Percentiles rank a stretch among this genome's conserved stretches.
phyloP scores from a whole-genome alignment of 2,888 invertebrate genomes.

The Gerris lacustris region DNA sequence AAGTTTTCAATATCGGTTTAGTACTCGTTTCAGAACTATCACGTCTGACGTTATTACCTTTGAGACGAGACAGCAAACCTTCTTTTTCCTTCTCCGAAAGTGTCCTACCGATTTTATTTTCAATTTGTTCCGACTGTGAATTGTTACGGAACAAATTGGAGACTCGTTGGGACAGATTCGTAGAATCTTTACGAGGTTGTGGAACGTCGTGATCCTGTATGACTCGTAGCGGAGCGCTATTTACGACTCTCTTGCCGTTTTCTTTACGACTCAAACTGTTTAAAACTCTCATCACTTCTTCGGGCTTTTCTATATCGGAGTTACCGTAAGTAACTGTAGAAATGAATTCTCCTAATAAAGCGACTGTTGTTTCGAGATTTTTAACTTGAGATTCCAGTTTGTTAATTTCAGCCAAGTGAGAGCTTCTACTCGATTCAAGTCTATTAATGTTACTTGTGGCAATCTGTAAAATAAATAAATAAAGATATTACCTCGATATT shows the following conservation, averaged over 20 bases:
- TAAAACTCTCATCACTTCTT: constrained; percentile 60
- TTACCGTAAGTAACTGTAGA: constrained; percentile 52
- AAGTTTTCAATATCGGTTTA: constrained; percentile 26
- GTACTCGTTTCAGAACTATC: constrained; percentile 13
- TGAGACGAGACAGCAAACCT: constrained; percentile 21
- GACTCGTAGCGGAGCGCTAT: constrained; percentile 40
- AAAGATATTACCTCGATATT: not conserved
- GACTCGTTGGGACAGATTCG: constrained; percentile 22
- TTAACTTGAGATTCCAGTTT: constrained; percentile 60
- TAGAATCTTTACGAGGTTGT: constrained; percentile 25
- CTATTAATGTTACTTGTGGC: constrained; percentile 47
- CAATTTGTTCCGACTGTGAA: not conserved
- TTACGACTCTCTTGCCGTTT: constrained; percentile 38
- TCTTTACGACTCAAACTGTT: constrained; percentile 43
- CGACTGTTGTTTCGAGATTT: constrained; percentile 59
- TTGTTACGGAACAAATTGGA: constrained; percentile 24
- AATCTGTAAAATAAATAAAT: constrained; percentile 34
- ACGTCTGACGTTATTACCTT: constrained; percentile 13
- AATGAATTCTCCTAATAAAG: constrained; percentile 59
- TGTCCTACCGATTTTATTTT: constrained; percentile 12
- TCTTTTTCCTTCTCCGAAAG: constrained; percentile 22
- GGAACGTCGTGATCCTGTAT: constrained; percentile 41
- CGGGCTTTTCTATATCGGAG: constrained; percentile 54
- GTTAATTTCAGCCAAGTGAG: constrained; percentile 48
- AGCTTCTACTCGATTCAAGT: constrained; percentile 49